phyloP scores from a whole-genome alignment of 2,113 vertebrate species.

The Platichthys flesus region DNA sequence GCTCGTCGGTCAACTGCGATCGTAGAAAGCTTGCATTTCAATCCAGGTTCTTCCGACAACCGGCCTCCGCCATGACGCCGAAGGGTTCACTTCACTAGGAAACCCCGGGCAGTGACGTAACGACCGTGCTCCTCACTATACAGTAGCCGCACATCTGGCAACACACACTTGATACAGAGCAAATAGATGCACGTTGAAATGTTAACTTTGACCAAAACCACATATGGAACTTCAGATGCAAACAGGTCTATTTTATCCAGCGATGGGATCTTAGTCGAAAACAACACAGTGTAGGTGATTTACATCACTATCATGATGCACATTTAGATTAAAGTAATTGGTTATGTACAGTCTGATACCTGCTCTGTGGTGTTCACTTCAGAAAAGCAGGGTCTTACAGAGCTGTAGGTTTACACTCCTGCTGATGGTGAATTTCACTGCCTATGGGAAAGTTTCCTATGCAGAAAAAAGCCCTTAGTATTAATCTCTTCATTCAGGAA shows the following conservation, averaged over 20 bases:
- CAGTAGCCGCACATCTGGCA: slow-evolving; percentile 46
- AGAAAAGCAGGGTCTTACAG: background rate
- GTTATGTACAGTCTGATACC: no score
- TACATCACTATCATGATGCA: background rate
- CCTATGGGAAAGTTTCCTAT: background rate
- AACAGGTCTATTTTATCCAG: background rate
- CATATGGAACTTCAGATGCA: background rate
- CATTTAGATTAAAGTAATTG: no score
- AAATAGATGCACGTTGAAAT: background rate
- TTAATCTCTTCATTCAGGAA: background rate
- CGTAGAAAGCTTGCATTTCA: slow-evolving; percentile 76
- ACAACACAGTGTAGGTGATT: background rate
- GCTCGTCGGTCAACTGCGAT: slow-evolving; percentile 47
- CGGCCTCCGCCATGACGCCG: slow-evolving; percentile 86
- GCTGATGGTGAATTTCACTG: background rate
- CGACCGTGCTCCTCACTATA: slow-evolving; percentile 22
- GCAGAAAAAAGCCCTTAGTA: background rate
- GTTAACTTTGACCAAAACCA: background rate
- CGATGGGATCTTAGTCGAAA: background rate
- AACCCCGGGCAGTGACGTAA: slow-evolving; percentile 86
- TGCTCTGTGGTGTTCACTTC: background rate
- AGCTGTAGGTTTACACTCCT: background rate
- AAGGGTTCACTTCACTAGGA: slow-evolving; percentile 81
- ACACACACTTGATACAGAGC: background rate
- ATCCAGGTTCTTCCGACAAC: slow-evolving; percentile 76